These are phyloP conservation scores for Drosophila subobscura DNA, from an alignment of 1,140 invertebrate genomes.

Conservation along the genomic window DNA sequence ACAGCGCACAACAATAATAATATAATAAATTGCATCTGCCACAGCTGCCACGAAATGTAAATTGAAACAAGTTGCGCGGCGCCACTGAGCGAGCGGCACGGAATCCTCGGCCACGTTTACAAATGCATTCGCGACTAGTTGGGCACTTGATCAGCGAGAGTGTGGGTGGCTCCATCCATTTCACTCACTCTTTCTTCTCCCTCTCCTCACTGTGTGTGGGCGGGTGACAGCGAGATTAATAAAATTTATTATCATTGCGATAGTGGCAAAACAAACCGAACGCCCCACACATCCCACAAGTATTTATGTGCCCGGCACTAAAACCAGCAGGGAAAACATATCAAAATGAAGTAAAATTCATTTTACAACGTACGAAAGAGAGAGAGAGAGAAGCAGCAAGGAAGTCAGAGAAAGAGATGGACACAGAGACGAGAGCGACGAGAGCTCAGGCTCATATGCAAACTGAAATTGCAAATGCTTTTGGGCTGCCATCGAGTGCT, in stretches of 20 bases:
- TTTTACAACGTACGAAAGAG: slow-evolving; percentile 63
- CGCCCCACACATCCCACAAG: slow-evolving; percentile 57
- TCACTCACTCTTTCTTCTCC: not conserved
- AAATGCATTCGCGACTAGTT: slow-evolving; percentile 61
- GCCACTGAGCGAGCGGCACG: not conserved
- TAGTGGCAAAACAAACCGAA: slow-evolving; percentile 67
- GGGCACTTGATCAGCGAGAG: slow-evolving; percentile 56
- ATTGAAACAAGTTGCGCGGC: slow-evolving; percentile 64
- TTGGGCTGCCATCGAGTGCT: slow-evolving; percentile 52
- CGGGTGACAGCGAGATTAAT: slow-evolving; percentile 72
- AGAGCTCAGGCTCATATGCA: slow-evolving; percentile 32
- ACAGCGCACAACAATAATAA: slow-evolving; percentile 61
- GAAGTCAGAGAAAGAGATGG: too few species aligned
- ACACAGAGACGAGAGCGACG: slow-evolving; percentile 11
- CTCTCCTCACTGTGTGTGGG: not conserved
- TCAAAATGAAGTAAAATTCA: slow-evolving; percentile 82
- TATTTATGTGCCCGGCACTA: slow-evolving; percentile 63
- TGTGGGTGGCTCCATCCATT: slow-evolving; percentile 34
- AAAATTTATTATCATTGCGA: slow-evolving; percentile 81
- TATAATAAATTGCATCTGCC: slow-evolving; percentile 53
- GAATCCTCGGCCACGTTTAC: slow-evolving; percentile 45
- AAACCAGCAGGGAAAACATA: slow-evolving; percentile 75
- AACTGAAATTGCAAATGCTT: slow-evolving; percentile 74
- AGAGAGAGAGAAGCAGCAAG: slow-evolving; percentile 7
- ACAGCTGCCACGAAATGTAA: slow-evolving; percentile 49